Evolutionary conservation across 2,113 vertebrate genomes (phyloP).

Genomic region (Amia ocellicauda): DNA sequence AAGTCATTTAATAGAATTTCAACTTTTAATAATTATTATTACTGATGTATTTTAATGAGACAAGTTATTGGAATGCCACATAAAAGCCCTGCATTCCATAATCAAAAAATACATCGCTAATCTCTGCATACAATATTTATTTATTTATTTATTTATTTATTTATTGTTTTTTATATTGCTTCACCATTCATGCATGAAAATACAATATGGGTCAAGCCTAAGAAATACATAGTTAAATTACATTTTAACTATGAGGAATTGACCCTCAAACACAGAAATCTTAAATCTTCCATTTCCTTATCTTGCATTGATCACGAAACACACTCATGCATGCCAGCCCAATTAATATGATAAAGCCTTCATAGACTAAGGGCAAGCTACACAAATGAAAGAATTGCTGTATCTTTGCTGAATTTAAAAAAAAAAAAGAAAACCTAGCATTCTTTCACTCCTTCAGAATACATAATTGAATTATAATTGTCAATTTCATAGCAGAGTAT

Average conservation of each 20-base stretch:
- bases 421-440: conserved; percentile 42
- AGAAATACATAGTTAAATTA: conserved; percentile 38
- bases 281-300: conserved; percentile 5
- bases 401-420: conserved; percentile 48
- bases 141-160: too few relatives aligned
- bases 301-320: conserved; percentile 39
- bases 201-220: too few relatives aligned
- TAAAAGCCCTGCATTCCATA: too few relatives aligned
- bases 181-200: not conserved
- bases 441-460: conserved; percentile 29
- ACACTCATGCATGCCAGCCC: conserved; percentile 34
- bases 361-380: conserved; percentile 29
- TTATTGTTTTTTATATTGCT: not conserved
- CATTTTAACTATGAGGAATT: conserved; percentile 47
- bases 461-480: conserved; percentile 28
- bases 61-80: too few relatives aligned
- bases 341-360: conserved; percentile 34
- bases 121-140: too few relatives aligned
- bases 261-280: conserved; percentile 32
- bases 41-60: too few relatives aligned
- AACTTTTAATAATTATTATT: too few relatives aligned
- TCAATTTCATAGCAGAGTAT: conserved; percentile 30
- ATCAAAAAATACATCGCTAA: too few relatives aligned
- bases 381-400: conserved; percentile 44
- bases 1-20: too few relatives aligned